These are phyloP conservation scores for Aphidoletes aphidimyza DNA, from an alignment of 2,888 invertebrate genomes.

Conservation along the genomic window DNA sequence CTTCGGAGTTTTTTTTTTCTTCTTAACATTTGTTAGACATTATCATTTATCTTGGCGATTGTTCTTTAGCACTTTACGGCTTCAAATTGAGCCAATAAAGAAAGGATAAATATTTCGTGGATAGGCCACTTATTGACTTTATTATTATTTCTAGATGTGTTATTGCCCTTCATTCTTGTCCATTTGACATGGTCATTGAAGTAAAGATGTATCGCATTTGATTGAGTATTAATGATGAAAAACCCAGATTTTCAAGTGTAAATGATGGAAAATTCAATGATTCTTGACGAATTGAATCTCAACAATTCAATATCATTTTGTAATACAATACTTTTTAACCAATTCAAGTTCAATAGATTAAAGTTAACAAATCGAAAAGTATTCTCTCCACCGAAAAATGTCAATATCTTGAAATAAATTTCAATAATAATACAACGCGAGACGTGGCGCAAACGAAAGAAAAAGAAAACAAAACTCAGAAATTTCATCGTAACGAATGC, in stretches of 20 bases:
- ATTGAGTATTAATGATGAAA: no score
- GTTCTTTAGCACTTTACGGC: neutral
- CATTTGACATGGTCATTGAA: neutral
- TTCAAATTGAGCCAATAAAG: neutral
- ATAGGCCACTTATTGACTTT: neutral
- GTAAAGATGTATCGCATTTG: no score
- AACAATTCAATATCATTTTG: neutral
- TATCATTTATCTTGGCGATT: neutral
- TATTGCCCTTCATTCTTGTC: neutral
- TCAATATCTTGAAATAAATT: no score
- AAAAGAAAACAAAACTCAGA: neutral
- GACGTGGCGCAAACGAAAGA: neutral
- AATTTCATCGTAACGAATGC: neutral
- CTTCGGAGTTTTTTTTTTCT: neutral
- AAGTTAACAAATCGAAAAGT: neutral
- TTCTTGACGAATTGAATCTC: neutral
- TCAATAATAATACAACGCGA: no score
- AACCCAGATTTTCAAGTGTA: no score
- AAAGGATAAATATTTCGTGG: neutral
- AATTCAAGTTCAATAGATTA: neutral
- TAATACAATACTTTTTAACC: neutral
- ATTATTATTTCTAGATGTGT: conserved; percentile 14
- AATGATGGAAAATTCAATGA: neutral
- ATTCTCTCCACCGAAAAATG: no score
- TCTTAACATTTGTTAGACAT: no score